These are phyloP conservation scores for Tauraco erythrolophus DNA, from an alignment of 2,113 vertebrate genomes.

Conservation along the genomic window DNA sequence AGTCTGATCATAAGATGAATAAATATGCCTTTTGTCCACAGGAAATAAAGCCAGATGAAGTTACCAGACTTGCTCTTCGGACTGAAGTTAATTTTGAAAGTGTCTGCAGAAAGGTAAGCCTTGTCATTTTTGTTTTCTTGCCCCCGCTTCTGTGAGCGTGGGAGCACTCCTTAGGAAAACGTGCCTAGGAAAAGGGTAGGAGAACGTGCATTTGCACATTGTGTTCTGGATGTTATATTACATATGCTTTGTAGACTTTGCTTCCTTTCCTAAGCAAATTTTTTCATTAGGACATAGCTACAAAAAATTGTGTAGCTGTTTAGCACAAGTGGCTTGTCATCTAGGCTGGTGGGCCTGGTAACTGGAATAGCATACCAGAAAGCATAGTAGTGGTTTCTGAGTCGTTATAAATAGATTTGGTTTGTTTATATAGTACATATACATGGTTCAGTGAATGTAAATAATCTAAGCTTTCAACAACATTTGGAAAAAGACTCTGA, in stretches of 20 bases:
- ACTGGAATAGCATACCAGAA: background rate
- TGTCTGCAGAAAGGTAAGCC: constrained; percentile 85
- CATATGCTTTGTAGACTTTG: background rate
- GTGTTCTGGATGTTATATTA: background rate
- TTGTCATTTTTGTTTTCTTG: background rate
- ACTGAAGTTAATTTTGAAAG: constrained; percentile 87
- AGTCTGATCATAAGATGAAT: background rate
- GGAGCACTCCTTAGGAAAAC: background rate
- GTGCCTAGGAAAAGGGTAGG: background rate
- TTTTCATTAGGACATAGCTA: background rate
- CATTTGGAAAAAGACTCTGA: background rate
- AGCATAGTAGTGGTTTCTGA: background rate
- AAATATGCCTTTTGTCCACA: constrained; percentile 32
- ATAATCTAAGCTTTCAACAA: background rate
- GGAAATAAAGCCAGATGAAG: constrained; percentile 83
- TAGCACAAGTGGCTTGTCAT: background rate
- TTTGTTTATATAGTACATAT: background rate
- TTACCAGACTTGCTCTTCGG: constrained; percentile 89
- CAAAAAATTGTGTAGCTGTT: background rate
- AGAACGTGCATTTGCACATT: background rate
- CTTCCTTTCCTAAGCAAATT: background rate
- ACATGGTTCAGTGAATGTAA: background rate
- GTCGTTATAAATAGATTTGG: background rate
- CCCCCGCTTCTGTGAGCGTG: background rate
- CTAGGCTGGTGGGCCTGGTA: background rate